Conservation (phyloP, 64 coral and sea anemone genomes). For the Hydrozoanthus tunicans region DNA sequence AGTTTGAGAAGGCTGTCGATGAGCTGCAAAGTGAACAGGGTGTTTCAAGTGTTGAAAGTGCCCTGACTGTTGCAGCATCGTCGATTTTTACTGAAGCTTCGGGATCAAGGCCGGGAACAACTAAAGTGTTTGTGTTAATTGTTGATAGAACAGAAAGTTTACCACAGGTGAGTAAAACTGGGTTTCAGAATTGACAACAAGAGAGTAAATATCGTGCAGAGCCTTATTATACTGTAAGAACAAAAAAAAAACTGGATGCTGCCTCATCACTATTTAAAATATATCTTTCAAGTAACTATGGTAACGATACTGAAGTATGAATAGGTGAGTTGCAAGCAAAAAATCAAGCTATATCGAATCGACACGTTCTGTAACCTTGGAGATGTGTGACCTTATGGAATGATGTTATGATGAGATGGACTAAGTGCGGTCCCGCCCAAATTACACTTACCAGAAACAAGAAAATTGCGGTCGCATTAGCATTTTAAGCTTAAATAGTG, state of each 20-base stretch:
- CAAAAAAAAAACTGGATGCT: background rate
- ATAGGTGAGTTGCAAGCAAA: too few relatives aligned
- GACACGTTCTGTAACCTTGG: too few relatives aligned
- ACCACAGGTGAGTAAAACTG: background rate
- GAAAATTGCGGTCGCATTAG: too few relatives aligned
- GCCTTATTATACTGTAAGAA: background rate
- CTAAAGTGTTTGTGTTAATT: constrained; percentile 52
- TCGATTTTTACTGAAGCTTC: constrained; percentile 37
- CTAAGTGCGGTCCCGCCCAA: too few relatives aligned
- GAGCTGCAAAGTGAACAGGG: constrained; percentile 42
- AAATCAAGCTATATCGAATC: too few relatives aligned
- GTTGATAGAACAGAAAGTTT: background rate
- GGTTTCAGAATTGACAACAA: background rate
- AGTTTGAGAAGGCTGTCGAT: constrained; percentile 61
- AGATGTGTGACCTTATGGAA: too few relatives aligned
- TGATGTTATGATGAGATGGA: too few relatives aligned
- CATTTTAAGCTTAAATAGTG: too few relatives aligned
- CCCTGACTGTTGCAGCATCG: constrained; percentile 35
- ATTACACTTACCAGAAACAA: too few relatives aligned
- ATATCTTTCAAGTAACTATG: too few relatives aligned
- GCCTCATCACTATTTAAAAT: background rate
- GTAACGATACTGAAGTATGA: too few relatives aligned
- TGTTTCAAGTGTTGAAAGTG: constrained; percentile 53
- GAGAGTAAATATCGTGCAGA: background rate
- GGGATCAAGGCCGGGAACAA: constrained; percentile 55